phyloP scores from a whole-genome alignment of 2,888 invertebrate genomes.

The Acholoe squamosa region DNA sequence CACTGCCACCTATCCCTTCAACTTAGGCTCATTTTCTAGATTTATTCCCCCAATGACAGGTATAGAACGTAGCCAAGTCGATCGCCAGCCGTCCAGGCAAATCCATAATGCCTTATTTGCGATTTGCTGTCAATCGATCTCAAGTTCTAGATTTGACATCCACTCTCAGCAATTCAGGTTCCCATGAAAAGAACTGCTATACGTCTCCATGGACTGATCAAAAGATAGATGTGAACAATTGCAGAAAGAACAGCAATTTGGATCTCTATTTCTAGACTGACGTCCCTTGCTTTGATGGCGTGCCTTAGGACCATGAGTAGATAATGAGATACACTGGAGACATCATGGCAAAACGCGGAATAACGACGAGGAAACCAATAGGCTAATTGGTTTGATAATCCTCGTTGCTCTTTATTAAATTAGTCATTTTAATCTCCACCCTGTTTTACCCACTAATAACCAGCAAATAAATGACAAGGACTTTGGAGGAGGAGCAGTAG shows the following conservation, averaged over 20 bases:
- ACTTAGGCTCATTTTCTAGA: constrained; percentile 8
- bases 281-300: background rate
- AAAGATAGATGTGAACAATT: constrained; percentile 16
- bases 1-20: background rate
- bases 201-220: background rate
- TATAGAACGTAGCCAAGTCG: background rate
- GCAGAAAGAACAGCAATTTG: constrained; percentile 20
- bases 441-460: background rate
- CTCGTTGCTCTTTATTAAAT: constrained; percentile 17
- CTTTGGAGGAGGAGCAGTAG: background rate
- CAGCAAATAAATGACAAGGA: background rate
- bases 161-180: background rate
- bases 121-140: constrained; percentile 17
- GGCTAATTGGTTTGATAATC: constrained; percentile 21
- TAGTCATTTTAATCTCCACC: background rate
- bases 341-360: background rate
- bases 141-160: background rate
- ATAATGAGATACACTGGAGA: constrained; percentile 10
- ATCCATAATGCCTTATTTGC: background rate
- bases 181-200: background rate
- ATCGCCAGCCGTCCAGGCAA: background rate
- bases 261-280: background rate
- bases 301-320: constrained; percentile 13
- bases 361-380: background rate
- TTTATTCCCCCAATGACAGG: background rate